Percentiles rank a stretch among this genome's conserved stretches.
These are phyloP conservation scores for Periophthalmus magnuspinnatus DNA, from an alignment of 2,797 vertebrate genomes.

Conservation along the genomic window DNA sequence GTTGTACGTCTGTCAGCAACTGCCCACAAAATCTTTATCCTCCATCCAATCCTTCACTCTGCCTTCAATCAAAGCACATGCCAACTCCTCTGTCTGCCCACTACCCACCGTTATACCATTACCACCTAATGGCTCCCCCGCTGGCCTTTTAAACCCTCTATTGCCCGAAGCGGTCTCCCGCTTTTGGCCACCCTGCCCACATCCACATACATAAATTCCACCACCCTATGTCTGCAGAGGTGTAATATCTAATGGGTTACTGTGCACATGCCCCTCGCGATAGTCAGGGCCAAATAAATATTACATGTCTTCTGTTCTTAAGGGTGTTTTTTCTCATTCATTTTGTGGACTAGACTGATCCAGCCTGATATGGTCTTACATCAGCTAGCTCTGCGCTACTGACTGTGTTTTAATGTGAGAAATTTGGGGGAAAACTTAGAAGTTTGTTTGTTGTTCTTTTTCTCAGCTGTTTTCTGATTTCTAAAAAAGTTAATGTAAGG, in stretches of 20 bases:
- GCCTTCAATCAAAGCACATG: not conserved
- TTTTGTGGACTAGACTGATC: slow-evolving; percentile 30
- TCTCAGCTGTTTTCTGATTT: not conserved
- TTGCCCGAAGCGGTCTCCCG: slow-evolving; percentile 15
- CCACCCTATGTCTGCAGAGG: slow-evolving; percentile 7
- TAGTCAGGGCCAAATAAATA: slow-evolving; percentile 49
- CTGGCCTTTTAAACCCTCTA: slow-evolving; percentile 19
- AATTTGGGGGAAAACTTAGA: slow-evolving; percentile 18
- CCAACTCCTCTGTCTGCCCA: slow-evolving; percentile 2
- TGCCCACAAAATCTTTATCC: not conserved
- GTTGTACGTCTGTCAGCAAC: not conserved
- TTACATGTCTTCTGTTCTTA: slow-evolving; percentile 42
- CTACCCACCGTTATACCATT: not conserved
- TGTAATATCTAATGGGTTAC: slow-evolving; percentile 41
- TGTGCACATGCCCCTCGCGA: slow-evolving; percentile 25
- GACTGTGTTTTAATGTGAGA: slow-evolving; percentile 13
- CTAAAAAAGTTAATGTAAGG: not conserved
- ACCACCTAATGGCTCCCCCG: slow-evolving; percentile 19
- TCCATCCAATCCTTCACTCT: not conserved
- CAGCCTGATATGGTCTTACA: slow-evolving; percentile 41
- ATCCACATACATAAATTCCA: slow-evolving; percentile 25
- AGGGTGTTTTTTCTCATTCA: slow-evolving; percentile 26
- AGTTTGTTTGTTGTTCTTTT: not conserved
- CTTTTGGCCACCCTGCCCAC: not conserved
- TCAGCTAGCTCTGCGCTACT: slow-evolving; percentile 29